Conservation (phyloP, 1,140 invertebrate species). For the Antheraea mylitta region DNA sequence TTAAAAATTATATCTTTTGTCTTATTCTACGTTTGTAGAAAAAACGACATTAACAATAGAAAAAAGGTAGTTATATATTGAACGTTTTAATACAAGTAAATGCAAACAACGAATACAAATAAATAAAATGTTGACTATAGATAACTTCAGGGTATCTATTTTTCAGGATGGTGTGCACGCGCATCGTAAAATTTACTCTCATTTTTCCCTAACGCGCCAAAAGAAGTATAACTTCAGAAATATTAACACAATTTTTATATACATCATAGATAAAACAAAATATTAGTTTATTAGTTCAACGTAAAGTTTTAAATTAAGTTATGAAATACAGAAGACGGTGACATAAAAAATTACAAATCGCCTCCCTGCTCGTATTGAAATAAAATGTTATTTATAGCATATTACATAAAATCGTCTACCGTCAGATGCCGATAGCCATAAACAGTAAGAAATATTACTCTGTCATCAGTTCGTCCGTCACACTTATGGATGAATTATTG, state of each 20-base stretch:
- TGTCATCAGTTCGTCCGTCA: conserved; percentile 12
- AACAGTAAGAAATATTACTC: conserved; percentile 10
- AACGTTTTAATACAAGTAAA: too few species aligned
- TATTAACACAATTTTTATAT: neutral
- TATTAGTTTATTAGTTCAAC: neutral
- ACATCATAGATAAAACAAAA: neutral
- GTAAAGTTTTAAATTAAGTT: conserved; percentile 1
- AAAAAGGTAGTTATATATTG: too few species aligned
- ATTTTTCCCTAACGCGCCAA: too few species aligned
- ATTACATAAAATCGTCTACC: conserved; percentile 7
- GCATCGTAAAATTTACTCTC: too few species aligned
- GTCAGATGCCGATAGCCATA: neutral
- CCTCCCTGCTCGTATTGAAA: neutral
- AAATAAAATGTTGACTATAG: too few species aligned
- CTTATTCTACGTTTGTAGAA: too few species aligned
- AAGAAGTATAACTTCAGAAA: too few species aligned
- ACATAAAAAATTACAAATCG: neutral
- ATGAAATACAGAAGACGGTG: neutral
- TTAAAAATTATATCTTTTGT: too few species aligned
- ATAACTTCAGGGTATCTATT: too few species aligned
- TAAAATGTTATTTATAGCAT: conserved; percentile 7
- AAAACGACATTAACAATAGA: too few species aligned
- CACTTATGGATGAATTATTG: neutral
- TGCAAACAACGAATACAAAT: too few species aligned
- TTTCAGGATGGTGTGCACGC: too few species aligned